Evolutionary conservation across 2,888 invertebrate genomes (phyloP).

Genomic region (Diaprepes abbreviatus): DNA sequence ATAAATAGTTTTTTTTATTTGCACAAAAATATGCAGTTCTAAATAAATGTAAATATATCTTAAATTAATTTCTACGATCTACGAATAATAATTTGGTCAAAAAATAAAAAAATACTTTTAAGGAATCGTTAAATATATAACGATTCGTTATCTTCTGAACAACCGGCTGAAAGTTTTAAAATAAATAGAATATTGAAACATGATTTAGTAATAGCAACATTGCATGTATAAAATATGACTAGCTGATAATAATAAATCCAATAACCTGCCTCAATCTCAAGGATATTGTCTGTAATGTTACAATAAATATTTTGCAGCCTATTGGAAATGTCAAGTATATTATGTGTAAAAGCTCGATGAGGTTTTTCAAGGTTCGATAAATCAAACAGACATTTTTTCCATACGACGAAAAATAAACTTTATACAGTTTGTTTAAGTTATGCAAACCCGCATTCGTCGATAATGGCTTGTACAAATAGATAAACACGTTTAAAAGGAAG

Average conservation of each 20-base stretch:
- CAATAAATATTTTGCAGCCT: slow-evolving; percentile 9
- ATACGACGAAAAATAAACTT: slow-evolving; percentile 25
- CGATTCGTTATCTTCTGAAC: no score
- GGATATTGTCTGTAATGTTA: slow-evolving; percentile 2
- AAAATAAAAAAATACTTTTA: no score
- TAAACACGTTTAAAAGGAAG: slow-evolving; percentile 19
- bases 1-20: no score
- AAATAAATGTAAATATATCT: no score
- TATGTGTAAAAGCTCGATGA: slow-evolving; percentile 26
- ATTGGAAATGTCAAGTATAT: slow-evolving; percentile 22
- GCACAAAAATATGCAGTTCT: no score
- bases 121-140: no score
- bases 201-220: no score
- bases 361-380: slow-evolving; percentile 30
- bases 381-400: slow-evolving; percentile 34
- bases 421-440: slow-evolving; percentile 29
- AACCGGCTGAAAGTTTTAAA: no score
- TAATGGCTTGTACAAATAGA: slow-evolving; percentile 29
- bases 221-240: neutral
- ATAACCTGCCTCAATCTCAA: slow-evolving; percentile 11
- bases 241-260: slow-evolving; percentile 2
- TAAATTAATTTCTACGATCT: no score
- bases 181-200: no score
- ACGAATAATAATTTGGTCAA: no score
- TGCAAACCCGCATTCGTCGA: slow-evolving; percentile 33